Evolutionary conservation across 2,113 vertebrate genomes (phyloP).

Genomic region (Hemiprocne comata): DNA sequence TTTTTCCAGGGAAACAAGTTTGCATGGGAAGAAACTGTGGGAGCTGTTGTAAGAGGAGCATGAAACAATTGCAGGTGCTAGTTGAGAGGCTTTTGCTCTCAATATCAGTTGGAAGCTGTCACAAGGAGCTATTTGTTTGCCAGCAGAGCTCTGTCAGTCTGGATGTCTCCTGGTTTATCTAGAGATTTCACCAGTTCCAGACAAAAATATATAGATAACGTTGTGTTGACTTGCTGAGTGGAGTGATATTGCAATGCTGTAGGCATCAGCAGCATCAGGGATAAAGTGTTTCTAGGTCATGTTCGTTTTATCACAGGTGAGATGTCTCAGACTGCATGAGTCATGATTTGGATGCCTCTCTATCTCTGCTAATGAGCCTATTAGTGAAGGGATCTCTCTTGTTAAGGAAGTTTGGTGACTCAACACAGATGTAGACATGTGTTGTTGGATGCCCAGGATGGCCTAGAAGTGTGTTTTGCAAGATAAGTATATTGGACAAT

Average conservation of each 20-base stretch:
- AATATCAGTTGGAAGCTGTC: not conserved
- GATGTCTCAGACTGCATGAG: not conserved
- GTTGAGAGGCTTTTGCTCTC: not conserved
- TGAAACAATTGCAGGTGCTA: not conserved
- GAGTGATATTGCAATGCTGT: conserved; percentile 2
- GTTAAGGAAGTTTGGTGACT: not conserved
- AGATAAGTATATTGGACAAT: not conserved
- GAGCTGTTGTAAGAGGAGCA: not conserved
- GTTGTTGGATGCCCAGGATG: not conserved
- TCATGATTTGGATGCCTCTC: conserved; percentile 19
- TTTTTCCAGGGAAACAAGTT: conserved; percentile 17
- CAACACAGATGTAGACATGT: not conserved
- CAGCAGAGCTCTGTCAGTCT: conserved; percentile 14
- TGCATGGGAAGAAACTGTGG: not conserved
- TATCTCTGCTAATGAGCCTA: conserved; percentile 5
- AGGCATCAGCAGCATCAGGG: conserved; percentile 1
- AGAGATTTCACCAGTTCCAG: conserved; percentile 13
- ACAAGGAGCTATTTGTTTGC: not conserved
- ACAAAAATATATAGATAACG: not conserved
- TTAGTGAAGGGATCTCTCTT: conserved; percentile 2
- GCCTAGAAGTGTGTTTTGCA: not conserved
- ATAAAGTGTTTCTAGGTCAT: not conserved
- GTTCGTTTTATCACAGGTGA: not conserved
- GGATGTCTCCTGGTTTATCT: conserved; percentile 23
- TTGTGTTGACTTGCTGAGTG: not conserved